phyloP scores from a whole-genome alignment of 2,888 invertebrate species.

The Pseudococcus longispinus region DNA sequence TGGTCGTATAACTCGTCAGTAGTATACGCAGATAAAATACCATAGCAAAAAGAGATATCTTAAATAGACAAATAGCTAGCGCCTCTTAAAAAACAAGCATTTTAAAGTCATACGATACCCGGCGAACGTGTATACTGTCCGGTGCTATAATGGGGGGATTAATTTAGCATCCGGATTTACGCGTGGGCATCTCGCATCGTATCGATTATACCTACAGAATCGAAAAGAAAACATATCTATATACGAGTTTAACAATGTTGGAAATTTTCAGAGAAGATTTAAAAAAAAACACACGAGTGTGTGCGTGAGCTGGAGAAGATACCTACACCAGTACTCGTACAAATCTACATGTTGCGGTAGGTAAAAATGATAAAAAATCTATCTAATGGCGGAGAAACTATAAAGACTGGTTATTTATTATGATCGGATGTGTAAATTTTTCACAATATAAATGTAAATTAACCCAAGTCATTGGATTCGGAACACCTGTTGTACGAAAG shows the following conservation, averaged over 20 bases:
- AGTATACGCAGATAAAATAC: not conserved
- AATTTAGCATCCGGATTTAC: constrained; percentile 26
- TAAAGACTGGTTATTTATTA: constrained; percentile 19
- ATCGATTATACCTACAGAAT: not conserved
- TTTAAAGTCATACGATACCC: not conserved
- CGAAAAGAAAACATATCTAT: not conserved
- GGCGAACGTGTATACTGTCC: not conserved
- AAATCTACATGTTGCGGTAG: not conserved
- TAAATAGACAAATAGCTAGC: not conserved
- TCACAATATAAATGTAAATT: constrained; percentile 26
- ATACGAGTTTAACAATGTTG: constrained; percentile 3
- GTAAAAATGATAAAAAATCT: constrained; percentile 3
- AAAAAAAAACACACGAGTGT: not conserved
- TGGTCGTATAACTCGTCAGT: not conserved
- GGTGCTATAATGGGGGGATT: not conserved
- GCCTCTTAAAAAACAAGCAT: not conserved
- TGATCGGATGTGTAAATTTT: constrained; percentile 18
- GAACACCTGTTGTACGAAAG: constrained; percentile 3
- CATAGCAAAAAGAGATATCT: not conserved
- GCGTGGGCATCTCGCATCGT: not conserved
- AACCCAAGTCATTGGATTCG: not conserved
- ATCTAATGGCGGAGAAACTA: not conserved
- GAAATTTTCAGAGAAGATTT: not conserved
- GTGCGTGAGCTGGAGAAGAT: not conserved
- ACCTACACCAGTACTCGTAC: not conserved